Base-by-base conservation (phyloP, 1,140 invertebrate species). In the Drosophila sucinea region DNA sequence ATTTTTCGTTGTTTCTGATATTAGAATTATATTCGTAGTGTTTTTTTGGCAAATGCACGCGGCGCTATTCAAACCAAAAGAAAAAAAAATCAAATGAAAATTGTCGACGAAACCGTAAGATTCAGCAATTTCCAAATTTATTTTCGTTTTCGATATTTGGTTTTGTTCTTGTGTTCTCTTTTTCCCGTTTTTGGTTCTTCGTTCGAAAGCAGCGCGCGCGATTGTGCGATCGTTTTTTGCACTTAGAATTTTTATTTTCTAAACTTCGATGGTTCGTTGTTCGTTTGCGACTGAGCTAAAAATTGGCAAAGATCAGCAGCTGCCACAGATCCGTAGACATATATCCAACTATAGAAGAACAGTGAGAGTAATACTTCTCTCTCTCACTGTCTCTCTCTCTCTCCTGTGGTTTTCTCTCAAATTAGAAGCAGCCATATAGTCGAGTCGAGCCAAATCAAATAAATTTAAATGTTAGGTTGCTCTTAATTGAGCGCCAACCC, bases 251-350 rank as follows among this genome's bases (percentile, higher is more conserved):
- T 67, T 54, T 58, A 70, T 79, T 80, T 89, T 80, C 86, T 85
- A 81, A 81, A 91, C 89, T 91, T 91, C 89, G 90, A 89, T 91
- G 84, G 89, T 82, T 91, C 89, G 89, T 90, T 90, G 82, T 90
- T 91, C 89, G 89, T 91, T 91, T 91, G 90, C 89, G 87, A 91
- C 89, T 91, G 90, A 91, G 73, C 35, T 66, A 77, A 77, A 81
- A 91, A 91, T 91, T 91, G 65, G 85, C 90, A 85, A 85, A 81
- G 79, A 83, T 73, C 65, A 71, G 73, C 56, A 65, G 75, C 67
- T 84, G 70, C 63, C 70, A 69, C 75, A 25, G 6, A 23, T 23
- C 4, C 44, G 33, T 55, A 69, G 25, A 27, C 68, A 83, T 78
- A 83, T 68, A 56, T 69, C 30, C 56, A 32, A 58, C 56, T 60